Evolutionary conservation across 2,797 vertebrate genomes (phyloP).

Genomic region (Yasuhikotakia modesta): DNA sequence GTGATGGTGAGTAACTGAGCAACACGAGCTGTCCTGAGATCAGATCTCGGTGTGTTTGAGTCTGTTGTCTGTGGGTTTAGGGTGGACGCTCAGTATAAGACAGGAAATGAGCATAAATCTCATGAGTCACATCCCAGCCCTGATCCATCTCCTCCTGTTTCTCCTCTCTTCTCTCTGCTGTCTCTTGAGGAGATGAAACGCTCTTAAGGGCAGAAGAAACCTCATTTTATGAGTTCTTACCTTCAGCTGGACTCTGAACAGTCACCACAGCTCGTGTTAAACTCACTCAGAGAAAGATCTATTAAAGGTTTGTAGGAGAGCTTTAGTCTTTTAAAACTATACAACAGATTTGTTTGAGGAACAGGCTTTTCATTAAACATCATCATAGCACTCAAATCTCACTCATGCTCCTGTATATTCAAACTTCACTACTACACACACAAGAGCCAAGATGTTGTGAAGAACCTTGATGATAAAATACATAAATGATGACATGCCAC

Average conservation of each 20-base stretch:
- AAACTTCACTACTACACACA: too few relatives aligned
- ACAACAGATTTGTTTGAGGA: background rate
- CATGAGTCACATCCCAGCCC: slow-evolving; percentile 28
- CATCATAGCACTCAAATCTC: too few relatives aligned
- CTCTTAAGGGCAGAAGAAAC: slow-evolving; percentile 5
- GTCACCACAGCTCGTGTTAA: background rate
- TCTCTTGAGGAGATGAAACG: slow-evolving; percentile 20
- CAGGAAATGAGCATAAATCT: slow-evolving; percentile 41
- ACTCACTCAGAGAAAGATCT: background rate
- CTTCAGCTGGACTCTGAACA: slow-evolving; percentile 21
- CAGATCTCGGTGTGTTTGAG: slow-evolving; percentile 26
- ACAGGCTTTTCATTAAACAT: background rate
- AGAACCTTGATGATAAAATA: too few relatives aligned
- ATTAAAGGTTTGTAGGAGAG: background rate
- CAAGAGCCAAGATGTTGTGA: too few relatives aligned
- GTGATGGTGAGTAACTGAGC: background rate
- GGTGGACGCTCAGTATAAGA: slow-evolving; percentile 23
- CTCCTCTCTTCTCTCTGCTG: background rate
- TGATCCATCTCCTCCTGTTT: background rate
- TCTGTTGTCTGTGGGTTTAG: slow-evolving; percentile 29
- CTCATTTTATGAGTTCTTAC: slow-evolving; percentile 25
- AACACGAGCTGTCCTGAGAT: too few relatives aligned
- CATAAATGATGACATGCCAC: background rate
- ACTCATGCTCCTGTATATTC: too few relatives aligned
- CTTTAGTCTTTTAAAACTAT: background rate